phyloP scores from a whole-genome alignment of 2,113 vertebrate species.

The Synodontis membranacea region DNA sequence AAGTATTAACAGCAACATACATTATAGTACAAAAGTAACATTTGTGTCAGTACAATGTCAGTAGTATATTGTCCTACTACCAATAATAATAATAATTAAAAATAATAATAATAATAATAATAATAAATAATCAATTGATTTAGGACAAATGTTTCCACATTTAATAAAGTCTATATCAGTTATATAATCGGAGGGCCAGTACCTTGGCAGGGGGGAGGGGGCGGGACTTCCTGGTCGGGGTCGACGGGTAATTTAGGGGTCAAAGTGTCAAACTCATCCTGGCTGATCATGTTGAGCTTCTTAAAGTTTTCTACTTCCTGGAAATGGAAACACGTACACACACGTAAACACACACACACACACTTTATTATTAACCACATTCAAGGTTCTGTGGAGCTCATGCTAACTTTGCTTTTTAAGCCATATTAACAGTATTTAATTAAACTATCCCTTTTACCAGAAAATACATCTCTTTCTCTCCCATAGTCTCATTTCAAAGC shows the following conservation, averaged over 20 bases:
- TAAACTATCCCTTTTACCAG: background rate
- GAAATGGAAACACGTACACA: slow-evolving; percentile 57
- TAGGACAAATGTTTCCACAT: background rate
- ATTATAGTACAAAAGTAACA: too few species aligned
- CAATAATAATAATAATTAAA: background rate
- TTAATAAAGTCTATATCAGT: background rate
- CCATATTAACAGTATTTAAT: background rate
- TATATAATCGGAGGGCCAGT: background rate
- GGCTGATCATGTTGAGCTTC: slow-evolving; percentile 86
- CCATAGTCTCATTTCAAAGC: background rate
- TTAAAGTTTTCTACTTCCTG: slow-evolving; percentile 89
- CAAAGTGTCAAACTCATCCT: slow-evolving; percentile 84
- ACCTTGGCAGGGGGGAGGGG: slow-evolving; percentile 61
- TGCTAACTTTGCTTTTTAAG: background rate
- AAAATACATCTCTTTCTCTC: background rate
- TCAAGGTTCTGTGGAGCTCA: background rate
- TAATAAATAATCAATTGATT: background rate
- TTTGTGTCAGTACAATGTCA: background rate
- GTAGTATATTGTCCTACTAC: background rate
- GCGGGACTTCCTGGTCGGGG: slow-evolving; percentile 73
- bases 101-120: background rate
- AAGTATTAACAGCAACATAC: too few species aligned
- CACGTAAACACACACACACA: background rate
- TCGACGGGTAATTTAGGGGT: slow-evolving; percentile 76
- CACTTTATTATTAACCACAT: background rate